Conservation (phyloP, 2,113 vertebrate species). For the Pluvianellus socialis region DNA sequence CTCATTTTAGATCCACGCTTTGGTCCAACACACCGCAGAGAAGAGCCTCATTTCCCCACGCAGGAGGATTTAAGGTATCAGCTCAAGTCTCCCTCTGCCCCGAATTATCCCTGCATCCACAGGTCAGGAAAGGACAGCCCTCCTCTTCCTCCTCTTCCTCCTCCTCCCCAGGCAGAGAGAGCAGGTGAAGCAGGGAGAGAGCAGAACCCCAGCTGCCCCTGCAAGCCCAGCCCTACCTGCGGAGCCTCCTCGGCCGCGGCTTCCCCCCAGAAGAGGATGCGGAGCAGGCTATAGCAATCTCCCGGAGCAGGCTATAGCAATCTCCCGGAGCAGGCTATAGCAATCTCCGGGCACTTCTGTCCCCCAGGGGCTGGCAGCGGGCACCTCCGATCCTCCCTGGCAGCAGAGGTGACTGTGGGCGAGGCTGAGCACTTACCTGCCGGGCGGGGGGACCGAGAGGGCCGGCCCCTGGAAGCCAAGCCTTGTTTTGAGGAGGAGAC, state of each 20-base stretch:
- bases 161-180: background rate
- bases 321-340: background rate
- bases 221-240: background rate
- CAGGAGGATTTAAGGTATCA: background rate
- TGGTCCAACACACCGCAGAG: rapidly evolving
- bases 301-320: too few species aligned
- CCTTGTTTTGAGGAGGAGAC: slow-evolving; percentile 66
- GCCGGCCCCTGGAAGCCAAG: slow-evolving; percentile 37
- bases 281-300: background rate
- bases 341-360: background rate
- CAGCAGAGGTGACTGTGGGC: background rate
- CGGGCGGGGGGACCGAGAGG: background rate
- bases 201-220: background rate
- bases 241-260: background rate
- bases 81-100: background rate
- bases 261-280: background rate
- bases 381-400: background rate
- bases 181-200: background rate
- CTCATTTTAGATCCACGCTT: rapidly evolving
- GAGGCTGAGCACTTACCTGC: slow-evolving; percentile 9
- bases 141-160: background rate
- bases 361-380: background rate
- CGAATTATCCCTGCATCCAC: background rate
- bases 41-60: rapidly evolving
- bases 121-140: background rate